phyloP scores from a whole-genome alignment of 2,888 invertebrate species.

The Luperina testacea region DNA sequence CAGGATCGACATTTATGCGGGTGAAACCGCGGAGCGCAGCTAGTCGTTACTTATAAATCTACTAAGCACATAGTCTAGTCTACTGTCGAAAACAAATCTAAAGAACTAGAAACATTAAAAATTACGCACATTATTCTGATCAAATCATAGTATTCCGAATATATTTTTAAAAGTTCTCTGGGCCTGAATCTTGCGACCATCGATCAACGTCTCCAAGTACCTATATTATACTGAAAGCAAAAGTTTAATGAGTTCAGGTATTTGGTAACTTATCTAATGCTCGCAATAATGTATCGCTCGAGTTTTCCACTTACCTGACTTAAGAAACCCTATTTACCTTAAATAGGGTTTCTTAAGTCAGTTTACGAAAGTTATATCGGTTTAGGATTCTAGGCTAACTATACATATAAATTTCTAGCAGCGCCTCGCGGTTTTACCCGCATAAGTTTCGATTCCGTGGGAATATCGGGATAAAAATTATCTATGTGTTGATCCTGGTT shows the following conservation, averaged over 20 bases:
- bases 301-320: conserved; percentile 37
- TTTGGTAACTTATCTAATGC: conserved; percentile 24
- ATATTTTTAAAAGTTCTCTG: background rate
- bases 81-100: background rate
- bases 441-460: no score
- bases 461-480: no score
- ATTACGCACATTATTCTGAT: background rate
- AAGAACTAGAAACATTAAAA: background rate
- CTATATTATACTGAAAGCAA: conserved; percentile 24
- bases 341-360: conserved; percentile 18
- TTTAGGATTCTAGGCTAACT: background rate
- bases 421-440: no score
- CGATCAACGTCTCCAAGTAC: conserved; percentile 26
- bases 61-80: background rate
- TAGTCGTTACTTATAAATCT: background rate
- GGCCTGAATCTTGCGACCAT: background rate
- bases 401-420: no score
- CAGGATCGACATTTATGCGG: no score
- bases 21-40: no score
- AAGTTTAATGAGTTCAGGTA: conserved; percentile 43
- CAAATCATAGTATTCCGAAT: background rate
- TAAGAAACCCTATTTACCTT: no score
- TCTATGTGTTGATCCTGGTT: no score
- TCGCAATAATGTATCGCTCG: conserved; percentile 21
- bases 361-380: conserved; percentile 24